These are phyloP conservation scores for Drosophila nr. perissopoda DNA, from an alignment of 2,888 invertebrate genomes.

Conservation along the genomic window DNA sequence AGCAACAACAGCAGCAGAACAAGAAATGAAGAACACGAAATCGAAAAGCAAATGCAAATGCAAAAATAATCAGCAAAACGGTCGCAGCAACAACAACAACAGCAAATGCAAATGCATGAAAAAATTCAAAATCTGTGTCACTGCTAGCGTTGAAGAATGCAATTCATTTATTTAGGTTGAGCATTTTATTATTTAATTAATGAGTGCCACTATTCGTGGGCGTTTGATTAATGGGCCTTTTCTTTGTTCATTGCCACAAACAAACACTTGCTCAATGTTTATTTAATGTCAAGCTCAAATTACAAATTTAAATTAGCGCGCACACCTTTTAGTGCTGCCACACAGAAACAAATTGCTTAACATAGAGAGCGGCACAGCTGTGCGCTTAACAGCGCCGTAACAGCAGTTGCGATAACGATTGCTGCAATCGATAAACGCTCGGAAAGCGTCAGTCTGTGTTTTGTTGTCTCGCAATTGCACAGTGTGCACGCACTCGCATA, in stretches of 20 bases:
- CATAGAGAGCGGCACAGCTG: conserved; percentile 5
- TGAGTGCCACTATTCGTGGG: conserved; percentile 44
- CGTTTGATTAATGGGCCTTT: conserved; percentile 63
- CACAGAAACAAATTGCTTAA: background rate
- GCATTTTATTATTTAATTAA: conserved; percentile 45
- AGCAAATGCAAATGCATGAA: conserved; percentile 27
- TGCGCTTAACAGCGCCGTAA: conserved; percentile 2
- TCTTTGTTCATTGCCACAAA: conserved; percentile 25
- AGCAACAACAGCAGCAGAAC: conserved; percentile 6
- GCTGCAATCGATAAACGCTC: conserved; percentile 33
- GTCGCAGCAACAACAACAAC: conserved; percentile 17
- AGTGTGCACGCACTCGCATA: conserved; percentile 22
- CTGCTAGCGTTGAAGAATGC: conserved; percentile 52
- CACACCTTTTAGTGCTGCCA: conserved; percentile 29
- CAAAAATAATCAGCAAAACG: conserved; percentile 36
- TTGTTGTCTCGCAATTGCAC: conserved; percentile 41
- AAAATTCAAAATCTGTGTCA: conserved; percentile 69
- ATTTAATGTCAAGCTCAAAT: conserved; percentile 3
- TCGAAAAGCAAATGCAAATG: conserved; percentile 10
- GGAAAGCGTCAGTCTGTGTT: conserved; percentile 36
- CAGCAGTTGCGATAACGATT: conserved; percentile 11
- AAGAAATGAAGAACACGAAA: conserved; percentile 17
- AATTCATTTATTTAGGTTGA: conserved; percentile 45
- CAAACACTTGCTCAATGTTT: conserved; percentile 1
- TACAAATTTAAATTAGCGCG: conserved; percentile 31